Evolutionary conservation across 2,797 vertebrate species (phyloP).

Genomic region (Phataginus tetradactyla): DNA sequence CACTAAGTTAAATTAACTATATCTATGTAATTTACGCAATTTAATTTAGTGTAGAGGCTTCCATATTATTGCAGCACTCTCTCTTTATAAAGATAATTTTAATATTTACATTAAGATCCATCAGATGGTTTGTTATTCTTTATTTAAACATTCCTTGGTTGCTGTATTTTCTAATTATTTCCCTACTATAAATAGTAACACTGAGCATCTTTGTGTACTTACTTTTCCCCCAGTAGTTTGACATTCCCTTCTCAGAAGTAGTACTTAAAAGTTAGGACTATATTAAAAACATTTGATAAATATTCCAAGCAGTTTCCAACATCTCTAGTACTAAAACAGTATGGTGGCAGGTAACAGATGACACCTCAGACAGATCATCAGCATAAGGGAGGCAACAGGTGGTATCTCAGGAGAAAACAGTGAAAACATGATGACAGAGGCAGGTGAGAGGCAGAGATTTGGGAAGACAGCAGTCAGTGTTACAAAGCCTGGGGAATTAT

Average conservation of each 20-base stretch:
- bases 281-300: not conserved
- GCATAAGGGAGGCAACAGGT: not conserved
- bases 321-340: not conserved
- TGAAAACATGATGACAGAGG: not conserved
- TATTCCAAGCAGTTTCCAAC: not conserved
- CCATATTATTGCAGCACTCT: not conserved
- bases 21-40: not conserved
- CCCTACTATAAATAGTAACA: not conserved
- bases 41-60: not conserved
- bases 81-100: not conserved
- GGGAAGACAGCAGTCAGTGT: not conserved
- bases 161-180: not conserved
- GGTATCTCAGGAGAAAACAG: not conserved
- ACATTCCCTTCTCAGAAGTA: not conserved
- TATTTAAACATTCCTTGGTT: not conserved
- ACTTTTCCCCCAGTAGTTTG: not conserved
- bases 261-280: not conserved
- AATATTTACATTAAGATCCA: not conserved
- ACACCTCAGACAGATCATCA: not conserved
- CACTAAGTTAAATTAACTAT: not conserved
- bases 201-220: not conserved
- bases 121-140: not conserved
- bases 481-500: not conserved
- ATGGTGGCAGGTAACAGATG: not conserved
- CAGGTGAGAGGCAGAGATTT: not conserved